Evolutionary conservation across 2,888 invertebrate species (phyloP), one percentile per base, ranked within the genome.

Genomic region (Cheilosia soror): DNA sequence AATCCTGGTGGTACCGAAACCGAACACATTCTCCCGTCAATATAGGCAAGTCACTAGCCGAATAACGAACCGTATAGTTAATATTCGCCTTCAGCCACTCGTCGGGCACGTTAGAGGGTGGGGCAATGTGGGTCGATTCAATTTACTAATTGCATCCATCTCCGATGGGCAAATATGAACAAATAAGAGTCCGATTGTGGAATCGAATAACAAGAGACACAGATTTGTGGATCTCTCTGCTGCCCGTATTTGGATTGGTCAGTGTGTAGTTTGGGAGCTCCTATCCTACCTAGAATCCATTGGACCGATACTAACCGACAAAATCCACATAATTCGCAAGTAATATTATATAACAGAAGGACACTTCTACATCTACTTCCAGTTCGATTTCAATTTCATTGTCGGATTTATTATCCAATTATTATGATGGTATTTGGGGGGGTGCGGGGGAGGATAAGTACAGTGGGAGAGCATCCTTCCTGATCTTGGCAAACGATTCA

Each of bases 111-210:
- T 47, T 33, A 33, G 55, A 37, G 42, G 37, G 44, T 15, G 53
- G 37, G 37, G 29, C 42, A 25, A n/a, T 49, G 31, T 66, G 57
- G 40, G 33, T 40, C 29, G 58, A 68, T 68, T 68, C 53, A 77
- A 77, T 77, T 77, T 77, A 69, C 69, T 77, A 77, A 77, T 77
- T 77, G 68, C 62, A 76, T 77, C 55, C 62, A 77, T 69, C 68
- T 62, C 68, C 62, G 37, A 11, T 27, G 42, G 66, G 42, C 66
- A 58, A 76, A 76, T 65, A 75, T 58, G 40, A 65, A 66, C 75
- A 65, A 55, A 20, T 20, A 63, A 65, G 75, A 58, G 15, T 49
- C 37, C 13, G 15, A 40, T 20, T 65, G 37, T 47, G 49, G 13
- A 66, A 37, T 72, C 55, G 31, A 11, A 40, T 51, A 27, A 13